Base-by-base conservation (phyloP, 2,888 invertebrate genomes). In the Drosophila birchii region DNA sequence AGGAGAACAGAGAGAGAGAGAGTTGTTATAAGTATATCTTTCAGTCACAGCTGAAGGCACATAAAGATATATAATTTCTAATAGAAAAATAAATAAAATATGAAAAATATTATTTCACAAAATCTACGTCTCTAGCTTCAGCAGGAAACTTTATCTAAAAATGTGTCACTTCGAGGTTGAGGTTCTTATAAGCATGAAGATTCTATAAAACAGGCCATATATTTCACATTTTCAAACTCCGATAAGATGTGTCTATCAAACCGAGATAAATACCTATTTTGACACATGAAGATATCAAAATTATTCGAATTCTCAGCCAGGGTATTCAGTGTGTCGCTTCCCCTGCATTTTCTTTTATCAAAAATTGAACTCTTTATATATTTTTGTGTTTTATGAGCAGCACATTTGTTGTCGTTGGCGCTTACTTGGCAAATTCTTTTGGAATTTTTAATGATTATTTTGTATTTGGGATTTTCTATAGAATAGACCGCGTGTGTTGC, bases 321-420 rank as follows among this genome's bases (percentile, higher is more conserved):
- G 41, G 67, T 68, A 56, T 47, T 18, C 11, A n/a, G 7, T 1
- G 62, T 16, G 63, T 39, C 62, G 39, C 23, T 32, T 29, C 12
- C 1, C 26, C 18, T 26, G 20, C 16, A 16, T 5, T n/a, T 12
- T 5, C 2, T 29, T 68, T 57, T 68, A 36, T 57, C 71, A 47
- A 71, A 49, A 57, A 20, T 57, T 56, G 26, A 36, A 41, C 71
- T 70, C 47, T 49, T 34, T 68, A 56, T 49, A 57, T 71, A 43
- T 70, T 36, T 23, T 53, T 29, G n/a, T 45, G n/a, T 68, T 55
- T 68, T 67, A 67, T 47, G 70, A 55, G 45, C 39, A 57, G 34
- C 71, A 71, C 54, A 44, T 55, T 26, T 54, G 43, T 59, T 72
- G 59, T 72, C 55, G 51, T 55, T 63, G 66, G 64, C 54, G 74